Evolutionary conservation across 2,113 vertebrate genomes (phyloP).

Genomic region (Xenopus laevis): DNA sequence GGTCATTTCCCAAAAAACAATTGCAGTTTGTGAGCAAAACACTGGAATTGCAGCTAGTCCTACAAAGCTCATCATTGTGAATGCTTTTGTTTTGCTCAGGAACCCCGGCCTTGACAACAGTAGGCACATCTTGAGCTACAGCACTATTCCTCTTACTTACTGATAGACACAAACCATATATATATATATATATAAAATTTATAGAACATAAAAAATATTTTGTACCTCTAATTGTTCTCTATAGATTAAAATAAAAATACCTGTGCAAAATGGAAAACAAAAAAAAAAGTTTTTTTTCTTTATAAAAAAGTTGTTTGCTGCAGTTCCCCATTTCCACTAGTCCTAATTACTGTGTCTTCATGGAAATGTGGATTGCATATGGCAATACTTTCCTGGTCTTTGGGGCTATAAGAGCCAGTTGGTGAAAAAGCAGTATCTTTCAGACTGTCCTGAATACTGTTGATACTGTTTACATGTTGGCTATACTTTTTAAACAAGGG

Average conservation of each 20-base stretch:
- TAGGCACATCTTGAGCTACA: no score
- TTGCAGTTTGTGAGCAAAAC: no score
- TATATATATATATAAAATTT: neutral
- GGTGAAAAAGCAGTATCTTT: slow-evolving; percentile 51
- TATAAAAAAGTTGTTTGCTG: slow-evolving; percentile 67
- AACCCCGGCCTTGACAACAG: neutral
- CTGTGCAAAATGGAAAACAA: slow-evolving; percentile 71
- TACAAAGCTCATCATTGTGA: no score
- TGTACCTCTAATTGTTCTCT: slow-evolving; percentile 60
- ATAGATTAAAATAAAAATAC: slow-evolving; percentile 70
- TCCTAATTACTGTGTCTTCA: slow-evolving; percentile 48
- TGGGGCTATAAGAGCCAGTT: slow-evolving; percentile 16
- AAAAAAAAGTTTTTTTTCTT: slow-evolving; percentile 61
- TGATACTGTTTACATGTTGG: slow-evolving; percentile 49
- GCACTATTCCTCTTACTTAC: neutral
- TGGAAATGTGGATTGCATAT: slow-evolving; percentile 50
- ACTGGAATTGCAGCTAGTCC: no score
- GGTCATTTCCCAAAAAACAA: no score
- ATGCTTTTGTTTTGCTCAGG: no score
- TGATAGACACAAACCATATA: neutral
- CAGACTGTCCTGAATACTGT: slow-evolving; percentile 55
- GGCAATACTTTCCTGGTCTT: slow-evolving; percentile 49
- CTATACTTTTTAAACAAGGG: slow-evolving; percentile 62
- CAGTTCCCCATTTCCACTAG: slow-evolving; percentile 46
- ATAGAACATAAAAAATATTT: slow-evolving; percentile 63